Percentiles rank a stretch among this genome's conserved stretches.
Evolutionary conservation across 2,113 vertebrate genomes (phyloP).

Genomic region (Tylochromis polylepis): DNA sequence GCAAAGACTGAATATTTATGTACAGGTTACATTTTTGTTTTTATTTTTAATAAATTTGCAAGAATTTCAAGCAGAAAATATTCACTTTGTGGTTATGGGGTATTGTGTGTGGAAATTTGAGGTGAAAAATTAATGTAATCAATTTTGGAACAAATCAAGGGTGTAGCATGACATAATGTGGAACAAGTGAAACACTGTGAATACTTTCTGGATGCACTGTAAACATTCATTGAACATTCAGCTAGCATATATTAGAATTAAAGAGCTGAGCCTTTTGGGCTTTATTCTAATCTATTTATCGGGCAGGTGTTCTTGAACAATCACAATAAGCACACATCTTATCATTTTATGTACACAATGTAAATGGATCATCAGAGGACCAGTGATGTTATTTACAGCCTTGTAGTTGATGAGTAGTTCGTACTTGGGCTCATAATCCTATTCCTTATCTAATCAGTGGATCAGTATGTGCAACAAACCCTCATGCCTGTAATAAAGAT

Average conservation of each 20-base stretch:
- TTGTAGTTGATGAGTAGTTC: not conserved
- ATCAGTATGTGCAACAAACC: conserved; percentile 8
- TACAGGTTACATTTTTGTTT: not conserved
- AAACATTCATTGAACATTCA: not conserved
- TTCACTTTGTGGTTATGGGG: not conserved
- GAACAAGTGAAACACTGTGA: not conserved
- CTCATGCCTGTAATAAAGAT: conserved; percentile 2
- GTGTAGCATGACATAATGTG: not conserved
- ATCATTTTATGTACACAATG: not conserved
- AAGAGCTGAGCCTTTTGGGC: not conserved
- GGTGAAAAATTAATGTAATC: not conserved
- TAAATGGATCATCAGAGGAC: not conserved
- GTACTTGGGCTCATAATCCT: not conserved
- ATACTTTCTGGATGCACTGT: not conserved
- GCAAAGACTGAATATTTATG: not conserved
- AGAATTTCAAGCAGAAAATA: not conserved
- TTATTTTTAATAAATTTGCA: not conserved
- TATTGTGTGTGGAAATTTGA: not conserved
- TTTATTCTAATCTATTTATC: not conserved
- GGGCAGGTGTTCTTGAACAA: not conserved
- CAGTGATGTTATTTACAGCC: not conserved
- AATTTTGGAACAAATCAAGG: not conserved
- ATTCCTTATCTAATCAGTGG: conserved; percentile 20
- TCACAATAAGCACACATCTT: not conserved
- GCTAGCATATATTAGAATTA: not conserved